These are phyloP conservation scores for Setophaga kirtlandii DNA, from an alignment of 2,113 vertebrate species.

Conservation along the genomic window DNA sequence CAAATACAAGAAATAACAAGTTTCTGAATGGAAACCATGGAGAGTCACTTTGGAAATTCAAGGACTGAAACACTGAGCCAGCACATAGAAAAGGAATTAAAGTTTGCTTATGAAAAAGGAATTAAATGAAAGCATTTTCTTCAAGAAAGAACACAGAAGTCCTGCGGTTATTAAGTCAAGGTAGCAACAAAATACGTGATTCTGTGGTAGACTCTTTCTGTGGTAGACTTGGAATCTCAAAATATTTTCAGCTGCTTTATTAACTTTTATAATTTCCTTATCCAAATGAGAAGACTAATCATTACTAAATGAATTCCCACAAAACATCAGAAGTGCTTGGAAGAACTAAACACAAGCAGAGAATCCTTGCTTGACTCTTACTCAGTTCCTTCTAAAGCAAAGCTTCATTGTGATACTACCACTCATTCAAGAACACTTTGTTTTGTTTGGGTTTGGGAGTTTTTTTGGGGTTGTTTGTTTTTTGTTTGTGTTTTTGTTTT, in stretches of 20 bases:
- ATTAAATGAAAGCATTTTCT: neutral
- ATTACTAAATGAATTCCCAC: neutral
- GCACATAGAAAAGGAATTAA: neutral
- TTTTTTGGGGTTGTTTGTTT: no score
- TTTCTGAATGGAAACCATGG: neutral
- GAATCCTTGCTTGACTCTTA: neutral
- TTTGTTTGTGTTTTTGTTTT: neutral
- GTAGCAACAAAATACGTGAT: neutral
- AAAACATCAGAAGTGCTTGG: neutral
- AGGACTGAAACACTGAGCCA: neutral
- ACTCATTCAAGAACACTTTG: neutral
- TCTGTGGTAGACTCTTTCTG: neutral
- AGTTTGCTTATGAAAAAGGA: neutral
- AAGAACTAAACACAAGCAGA: neutral
- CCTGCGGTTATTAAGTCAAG: neutral
- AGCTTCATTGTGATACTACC: neutral
- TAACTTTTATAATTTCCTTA: neutral
- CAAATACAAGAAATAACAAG: neutral
- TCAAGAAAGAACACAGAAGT: neutral
- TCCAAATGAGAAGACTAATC: neutral
- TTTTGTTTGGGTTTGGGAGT: neutral
- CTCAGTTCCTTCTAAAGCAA: neutral
- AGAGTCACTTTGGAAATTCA: neutral
- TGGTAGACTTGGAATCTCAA: neutral
- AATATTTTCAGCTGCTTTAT: neutral